These are phyloP conservation scores for Hypotaenidia philippensis DNA, from an alignment of 2,797 vertebrate species.

Conservation along the genomic window DNA sequence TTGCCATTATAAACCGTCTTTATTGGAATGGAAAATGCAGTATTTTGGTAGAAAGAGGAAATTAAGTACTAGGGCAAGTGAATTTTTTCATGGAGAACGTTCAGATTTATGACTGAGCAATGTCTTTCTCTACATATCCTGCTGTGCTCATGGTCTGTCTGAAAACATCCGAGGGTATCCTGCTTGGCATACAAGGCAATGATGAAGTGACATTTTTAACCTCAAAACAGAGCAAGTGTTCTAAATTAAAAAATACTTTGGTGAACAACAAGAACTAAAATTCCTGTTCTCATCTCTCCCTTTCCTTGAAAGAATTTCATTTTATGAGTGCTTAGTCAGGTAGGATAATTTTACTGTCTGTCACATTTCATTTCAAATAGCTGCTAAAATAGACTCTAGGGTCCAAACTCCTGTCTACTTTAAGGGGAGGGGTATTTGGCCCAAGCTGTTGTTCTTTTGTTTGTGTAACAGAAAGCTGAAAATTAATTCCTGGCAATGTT, in stretches of 20 bases:
- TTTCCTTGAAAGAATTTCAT: background rate
- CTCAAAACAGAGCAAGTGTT: slow-evolving; percentile 13
- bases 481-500: background rate
- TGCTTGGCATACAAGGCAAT: slow-evolving; percentile 19
- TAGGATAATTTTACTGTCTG: background rate
- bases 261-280: background rate
- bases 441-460: background rate
- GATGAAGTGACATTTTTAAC: slow-evolving; percentile 35
- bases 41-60: slow-evolving; percentile 73
- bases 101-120: slow-evolving; percentile 66
- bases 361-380: background rate
- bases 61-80: slow-evolving; percentile 57
- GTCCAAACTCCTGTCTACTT: background rate
- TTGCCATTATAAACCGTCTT: slow-evolving; percentile 74
- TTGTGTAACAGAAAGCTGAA: background rate
- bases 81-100: slow-evolving; percentile 63
- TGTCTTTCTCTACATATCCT: slow-evolving; percentile 13
- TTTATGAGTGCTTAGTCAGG: background rate
- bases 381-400: background rate
- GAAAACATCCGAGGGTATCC: slow-evolving; percentile 3
- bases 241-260: slow-evolving; percentile 7
- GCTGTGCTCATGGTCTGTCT: slow-evolving; percentile 10
- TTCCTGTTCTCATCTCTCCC: background rate
- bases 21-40: slow-evolving; percentile 71
- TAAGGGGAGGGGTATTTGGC: background rate